phyloP scores from a whole-genome alignment of 2,888 invertebrate genomes.

The Drosophila mulleri region DNA sequence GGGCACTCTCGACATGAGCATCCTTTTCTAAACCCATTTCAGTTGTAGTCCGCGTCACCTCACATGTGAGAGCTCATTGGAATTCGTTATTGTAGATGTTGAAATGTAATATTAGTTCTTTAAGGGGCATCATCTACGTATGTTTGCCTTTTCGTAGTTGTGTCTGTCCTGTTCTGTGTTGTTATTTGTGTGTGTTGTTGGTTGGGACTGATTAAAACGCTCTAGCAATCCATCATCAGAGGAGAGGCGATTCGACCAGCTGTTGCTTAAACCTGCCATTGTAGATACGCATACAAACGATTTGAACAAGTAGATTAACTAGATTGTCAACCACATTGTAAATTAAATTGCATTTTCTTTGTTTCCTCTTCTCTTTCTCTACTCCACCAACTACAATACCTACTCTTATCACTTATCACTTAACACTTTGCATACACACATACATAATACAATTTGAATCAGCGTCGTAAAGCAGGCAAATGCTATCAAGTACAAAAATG shows the following conservation, averaged over 20 bases:
- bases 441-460: too few relatives aligned
- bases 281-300: not conserved
- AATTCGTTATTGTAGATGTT: not conserved
- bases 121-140: not conserved
- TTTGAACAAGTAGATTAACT: slow-evolving; percentile 12
- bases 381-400: slow-evolving; percentile 13
- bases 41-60: not conserved
- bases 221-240: not conserved
- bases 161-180: not conserved
- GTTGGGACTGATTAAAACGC: not conserved
- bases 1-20: not conserved
- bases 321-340: slow-evolving; percentile 22
- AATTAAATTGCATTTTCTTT: slow-evolving; percentile 34
- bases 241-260: not conserved
- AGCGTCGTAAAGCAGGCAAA: too few relatives aligned
- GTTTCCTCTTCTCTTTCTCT: slow-evolving; percentile 43
- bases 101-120: not conserved
- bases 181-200: not conserved
- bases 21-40: not conserved
- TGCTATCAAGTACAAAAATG: not conserved
- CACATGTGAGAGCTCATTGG: not conserved
- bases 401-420: not conserved
- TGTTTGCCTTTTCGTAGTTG: not conserved
- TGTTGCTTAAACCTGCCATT: not conserved
- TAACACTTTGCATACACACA: not conserved